Conservation (phyloP, 2,113 vertebrate genomes). For the Antechinus flavipes region DNA sequence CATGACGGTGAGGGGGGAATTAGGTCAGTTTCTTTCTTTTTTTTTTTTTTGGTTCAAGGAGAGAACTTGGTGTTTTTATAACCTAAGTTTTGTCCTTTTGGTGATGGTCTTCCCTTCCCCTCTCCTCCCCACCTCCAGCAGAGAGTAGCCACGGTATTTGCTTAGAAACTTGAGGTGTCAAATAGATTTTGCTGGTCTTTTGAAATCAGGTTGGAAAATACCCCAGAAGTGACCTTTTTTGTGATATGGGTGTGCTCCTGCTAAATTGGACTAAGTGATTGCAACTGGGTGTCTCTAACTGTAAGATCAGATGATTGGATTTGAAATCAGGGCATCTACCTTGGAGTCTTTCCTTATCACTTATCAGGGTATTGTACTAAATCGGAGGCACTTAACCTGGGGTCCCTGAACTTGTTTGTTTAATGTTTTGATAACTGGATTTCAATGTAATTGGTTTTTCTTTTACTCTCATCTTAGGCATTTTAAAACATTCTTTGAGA, state of each 20-base stretch:
- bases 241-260: background rate
- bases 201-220: conserved; percentile 7
- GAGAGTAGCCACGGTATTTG: conserved; percentile 39
- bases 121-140: conserved; percentile 3
- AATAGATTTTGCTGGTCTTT: conserved; percentile 50
- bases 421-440: background rate
- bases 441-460: background rate
- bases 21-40: conserved; percentile 58
- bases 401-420: background rate
- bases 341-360: background rate
- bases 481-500: background rate
- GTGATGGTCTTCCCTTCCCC: conserved; percentile 51
- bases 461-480: background rate
- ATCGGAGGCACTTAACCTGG: background rate
- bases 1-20: conserved; percentile 67
- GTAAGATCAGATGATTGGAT: background rate
- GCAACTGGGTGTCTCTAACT: background rate
- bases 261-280: background rate
- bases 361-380: background rate
- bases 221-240: background rate
- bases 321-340: background rate
- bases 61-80: conserved; percentile 75
- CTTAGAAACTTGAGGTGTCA: conserved; percentile 54
- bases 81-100: conserved; percentile 60
- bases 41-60: conserved; percentile 58